Evolutionary conservation across 1,140 invertebrate species (phyloP).

Genomic region (Aphis gossypii): DNA sequence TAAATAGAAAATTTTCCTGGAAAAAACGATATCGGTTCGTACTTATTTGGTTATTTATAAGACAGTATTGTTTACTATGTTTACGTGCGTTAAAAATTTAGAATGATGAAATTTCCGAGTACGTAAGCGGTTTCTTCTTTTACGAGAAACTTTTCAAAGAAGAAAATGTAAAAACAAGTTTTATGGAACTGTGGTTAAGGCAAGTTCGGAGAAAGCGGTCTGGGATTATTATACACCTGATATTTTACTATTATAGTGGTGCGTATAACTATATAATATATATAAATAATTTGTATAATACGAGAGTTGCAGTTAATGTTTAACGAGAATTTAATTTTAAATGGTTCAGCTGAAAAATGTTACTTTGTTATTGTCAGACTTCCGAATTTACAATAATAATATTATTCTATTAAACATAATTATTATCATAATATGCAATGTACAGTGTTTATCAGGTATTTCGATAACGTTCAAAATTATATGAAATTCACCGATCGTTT

Average conservation of each 20-base stretch:
- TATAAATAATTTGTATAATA: background rate
- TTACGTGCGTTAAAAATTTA: background rate
- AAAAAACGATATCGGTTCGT: background rate
- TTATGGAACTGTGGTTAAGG: background rate
- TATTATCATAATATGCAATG: no score
- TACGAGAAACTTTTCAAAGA: conserved; percentile 1
- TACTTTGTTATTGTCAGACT: background rate
- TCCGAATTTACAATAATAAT: background rate
- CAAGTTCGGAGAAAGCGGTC: background rate
- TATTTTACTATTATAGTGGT: background rate
- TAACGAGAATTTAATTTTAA: conserved; percentile 3
- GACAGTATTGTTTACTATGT: background rate
- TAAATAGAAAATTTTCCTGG: background rate
- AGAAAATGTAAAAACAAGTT: background rate
- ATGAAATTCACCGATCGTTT: no score
- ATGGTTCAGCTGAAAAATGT: background rate
- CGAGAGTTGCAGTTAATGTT: background rate
- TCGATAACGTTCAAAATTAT: no score
- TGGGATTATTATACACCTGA: background rate
- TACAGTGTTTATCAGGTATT: background rate
- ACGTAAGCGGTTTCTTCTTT: background rate
- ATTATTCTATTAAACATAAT: background rate
- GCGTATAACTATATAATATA: background rate
- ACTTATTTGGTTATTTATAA: background rate
- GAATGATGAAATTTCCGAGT: background rate